Conservation (phyloP, 2,888 invertebrate genomes). For the Polydesmus complanatus region DNA sequence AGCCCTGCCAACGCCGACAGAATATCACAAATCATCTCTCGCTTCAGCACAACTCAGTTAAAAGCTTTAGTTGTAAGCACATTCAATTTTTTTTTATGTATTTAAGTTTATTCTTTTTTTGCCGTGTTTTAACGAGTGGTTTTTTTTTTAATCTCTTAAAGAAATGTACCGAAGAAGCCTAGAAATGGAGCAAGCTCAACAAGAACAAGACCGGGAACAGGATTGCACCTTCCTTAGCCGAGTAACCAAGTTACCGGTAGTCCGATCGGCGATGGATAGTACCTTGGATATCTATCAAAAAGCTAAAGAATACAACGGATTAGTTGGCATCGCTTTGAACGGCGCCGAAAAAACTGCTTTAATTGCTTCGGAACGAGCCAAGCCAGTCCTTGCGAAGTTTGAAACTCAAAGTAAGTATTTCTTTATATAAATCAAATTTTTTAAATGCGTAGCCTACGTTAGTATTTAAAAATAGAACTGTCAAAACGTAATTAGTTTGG, state of each 20-base stretch:
- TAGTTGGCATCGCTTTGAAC: conserved; percentile 29
- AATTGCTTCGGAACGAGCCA: conserved; percentile 54
- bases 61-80: too few relatives aligned
- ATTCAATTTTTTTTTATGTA: too few relatives aligned
- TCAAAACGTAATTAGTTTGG: conserved; percentile 24
- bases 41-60: too few relatives aligned
- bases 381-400: conserved; percentile 56
- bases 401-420: conserved; percentile 44
- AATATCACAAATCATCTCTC: too few relatives aligned
- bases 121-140: too few relatives aligned
- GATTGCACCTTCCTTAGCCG: conserved; percentile 3
- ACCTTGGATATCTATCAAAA: conserved; percentile 58
- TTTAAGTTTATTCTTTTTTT: too few relatives aligned
- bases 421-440: neutral
- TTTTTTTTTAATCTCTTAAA: too few relatives aligned
- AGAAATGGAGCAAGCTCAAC: conserved; percentile 11
- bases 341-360: conserved; percentile 46
- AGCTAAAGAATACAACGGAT: conserved; percentile 45
- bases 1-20: too few relatives aligned
- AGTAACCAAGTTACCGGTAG: conserved; percentile 1
- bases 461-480: conserved; percentile 50
- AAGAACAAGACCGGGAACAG: neutral
- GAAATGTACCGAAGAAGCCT: conserved; percentile 11
- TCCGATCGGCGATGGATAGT: conserved; percentile 48
- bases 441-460: neutral